These are phyloP conservation scores for Caenorhabditis sp. DNA, from an alignment of 2,888 invertebrate species.

Conservation along the genomic window DNA sequence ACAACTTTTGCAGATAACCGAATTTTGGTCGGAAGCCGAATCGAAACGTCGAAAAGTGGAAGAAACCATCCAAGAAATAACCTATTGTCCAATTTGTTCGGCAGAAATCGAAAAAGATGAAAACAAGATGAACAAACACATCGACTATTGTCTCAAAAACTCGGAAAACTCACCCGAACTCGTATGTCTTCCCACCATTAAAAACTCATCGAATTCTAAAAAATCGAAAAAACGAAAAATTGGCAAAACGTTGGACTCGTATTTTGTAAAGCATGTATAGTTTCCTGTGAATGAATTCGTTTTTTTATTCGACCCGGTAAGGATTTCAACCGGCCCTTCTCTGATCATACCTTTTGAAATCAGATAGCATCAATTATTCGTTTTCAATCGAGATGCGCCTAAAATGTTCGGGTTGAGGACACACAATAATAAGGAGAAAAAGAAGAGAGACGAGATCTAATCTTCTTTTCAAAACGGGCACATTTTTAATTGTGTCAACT, in stretches of 20 bases:
- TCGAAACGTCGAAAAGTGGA: conserved; percentile 15
- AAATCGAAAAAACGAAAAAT: background rate
- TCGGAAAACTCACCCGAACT: conserved; percentile 19
- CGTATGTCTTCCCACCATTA: conserved; percentile 12
- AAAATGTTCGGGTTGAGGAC: background rate
- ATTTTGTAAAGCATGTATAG: background rate
- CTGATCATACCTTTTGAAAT: background rate
- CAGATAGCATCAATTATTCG: background rate
- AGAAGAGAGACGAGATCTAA: background rate
- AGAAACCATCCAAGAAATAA: conserved; percentile 7
- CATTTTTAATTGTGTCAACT: background rate
- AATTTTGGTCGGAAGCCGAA: conserved; percentile 34
- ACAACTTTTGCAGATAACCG: conserved; percentile 42
- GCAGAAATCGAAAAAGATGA: conserved; percentile 9
- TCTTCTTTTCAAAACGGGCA: background rate
- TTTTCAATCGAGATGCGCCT: background rate
- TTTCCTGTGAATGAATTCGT: too few relatives aligned
- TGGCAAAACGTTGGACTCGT: background rate
- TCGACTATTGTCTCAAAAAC: conserved; percentile 40
- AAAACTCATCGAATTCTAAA: background rate
- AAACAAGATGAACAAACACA: conserved; percentile 40
- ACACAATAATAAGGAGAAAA: background rate
- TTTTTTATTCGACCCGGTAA: too few relatives aligned
- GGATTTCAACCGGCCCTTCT: background rate
- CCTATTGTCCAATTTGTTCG: conserved; percentile 42